Conservation (phyloP, 2,113 vertebrate genomes). For the Melanerpes formicivorus region DNA sequence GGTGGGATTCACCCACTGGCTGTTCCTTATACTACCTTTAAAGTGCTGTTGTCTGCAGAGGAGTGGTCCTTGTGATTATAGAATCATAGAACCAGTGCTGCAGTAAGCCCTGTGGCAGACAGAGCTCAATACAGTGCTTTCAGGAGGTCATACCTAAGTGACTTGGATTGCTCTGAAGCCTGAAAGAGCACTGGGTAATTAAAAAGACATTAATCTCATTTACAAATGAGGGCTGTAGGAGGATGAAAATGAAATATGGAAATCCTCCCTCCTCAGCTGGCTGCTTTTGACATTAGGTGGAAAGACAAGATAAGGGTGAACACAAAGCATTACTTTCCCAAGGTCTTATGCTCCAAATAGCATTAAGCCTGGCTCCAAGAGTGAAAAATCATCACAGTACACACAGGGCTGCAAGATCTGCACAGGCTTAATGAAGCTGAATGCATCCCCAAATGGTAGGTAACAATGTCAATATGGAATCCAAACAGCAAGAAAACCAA, state of each 20-base stretch:
- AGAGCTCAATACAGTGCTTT: neutral
- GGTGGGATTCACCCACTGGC: neutral
- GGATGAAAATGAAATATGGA: neutral
- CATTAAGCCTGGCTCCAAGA: conserved; percentile 45
- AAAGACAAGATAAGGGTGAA: conserved; percentile 14
- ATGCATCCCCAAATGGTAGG: conserved; percentile 28
- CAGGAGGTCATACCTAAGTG: neutral
- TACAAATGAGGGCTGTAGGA: neutral
- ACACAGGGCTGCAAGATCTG: conserved; percentile 24
- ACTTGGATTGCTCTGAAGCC: neutral
- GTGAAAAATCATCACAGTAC: conserved; percentile 45
- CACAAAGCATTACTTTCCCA: conserved; percentile 39
- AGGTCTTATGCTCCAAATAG: conserved; percentile 53
- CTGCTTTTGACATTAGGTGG: conserved; percentile 34
- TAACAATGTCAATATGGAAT: conserved; percentile 40
- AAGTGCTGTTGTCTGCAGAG: neutral
- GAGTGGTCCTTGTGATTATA: neutral
- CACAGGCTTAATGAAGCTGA: conserved; percentile 43
- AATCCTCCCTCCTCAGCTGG: neutral
- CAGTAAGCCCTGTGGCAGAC: neutral
- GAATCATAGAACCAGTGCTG: neutral
- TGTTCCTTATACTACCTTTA: neutral
- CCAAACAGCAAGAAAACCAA: conserved; percentile 29
- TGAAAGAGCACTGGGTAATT: conserved; percentile 6
- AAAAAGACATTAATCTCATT: conserved; percentile 22